Conservation (phyloP, 2,113 vertebrate genomes). For the Pachyramphus minor region DNA sequence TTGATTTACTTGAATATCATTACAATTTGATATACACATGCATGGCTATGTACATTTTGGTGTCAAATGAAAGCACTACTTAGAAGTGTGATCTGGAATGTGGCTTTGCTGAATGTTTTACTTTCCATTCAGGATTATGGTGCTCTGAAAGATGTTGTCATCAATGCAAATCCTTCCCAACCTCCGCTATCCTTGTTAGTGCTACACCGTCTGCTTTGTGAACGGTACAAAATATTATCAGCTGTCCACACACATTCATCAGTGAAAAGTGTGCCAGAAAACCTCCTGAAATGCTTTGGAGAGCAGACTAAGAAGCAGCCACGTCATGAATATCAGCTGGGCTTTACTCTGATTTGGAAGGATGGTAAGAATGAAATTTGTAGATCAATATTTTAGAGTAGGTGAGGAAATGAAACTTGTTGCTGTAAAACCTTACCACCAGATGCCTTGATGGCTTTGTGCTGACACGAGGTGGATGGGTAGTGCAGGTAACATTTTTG, state of each 20-base stretch:
- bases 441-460: background rate
- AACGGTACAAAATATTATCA: constrained; percentile 85
- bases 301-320: constrained; percentile 77
- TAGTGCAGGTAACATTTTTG: background rate
- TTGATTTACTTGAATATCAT: background rate
- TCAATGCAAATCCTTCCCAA: constrained; percentile 88
- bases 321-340: constrained; percentile 88
- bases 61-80: background rate
- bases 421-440: background rate
- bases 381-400: background rate
- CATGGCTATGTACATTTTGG: background rate
- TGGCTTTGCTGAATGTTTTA: background rate
- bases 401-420: background rate
- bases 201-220: constrained; percentile 87
- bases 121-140: constrained; percentile 79
- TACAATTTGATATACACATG: background rate
- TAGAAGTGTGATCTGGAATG: background rate
- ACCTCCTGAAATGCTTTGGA: constrained; percentile 89
- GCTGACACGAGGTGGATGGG: fast-evolving
- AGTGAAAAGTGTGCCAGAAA: constrained; percentile 75
- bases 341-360: constrained; percentile 98
- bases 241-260: constrained; percentile 93
- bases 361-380: constrained; percentile 78
- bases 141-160: constrained; percentile 90
- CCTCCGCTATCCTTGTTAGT: constrained; percentile 89